These are phyloP conservation scores for Drosophila biarmipes DNA, from an alignment of 1,140 invertebrate species.

Conservation along the genomic window DNA sequence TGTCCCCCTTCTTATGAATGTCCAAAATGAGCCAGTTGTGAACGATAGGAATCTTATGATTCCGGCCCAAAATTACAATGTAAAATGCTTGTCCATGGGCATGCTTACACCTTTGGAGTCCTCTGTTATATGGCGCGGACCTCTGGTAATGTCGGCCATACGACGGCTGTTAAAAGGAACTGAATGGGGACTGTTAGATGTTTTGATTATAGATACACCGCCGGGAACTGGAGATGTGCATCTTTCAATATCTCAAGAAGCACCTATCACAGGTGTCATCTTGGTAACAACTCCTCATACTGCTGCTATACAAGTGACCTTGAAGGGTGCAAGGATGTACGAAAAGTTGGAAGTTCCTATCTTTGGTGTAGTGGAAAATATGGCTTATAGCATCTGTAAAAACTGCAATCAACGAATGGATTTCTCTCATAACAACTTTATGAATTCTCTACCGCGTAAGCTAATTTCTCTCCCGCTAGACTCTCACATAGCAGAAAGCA, in stretches of 20 bases:
- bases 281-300: conserved; percentile 94
- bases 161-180: conserved; percentile 93
- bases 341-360: conserved; percentile 92
- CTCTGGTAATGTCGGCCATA: conserved; percentile 97
- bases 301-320: conserved; percentile 92
- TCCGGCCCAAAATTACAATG: conserved; percentile 94
- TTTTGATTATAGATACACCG: conserved; percentile 94
- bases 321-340: conserved; percentile 92
- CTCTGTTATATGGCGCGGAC: conserved; percentile 94
- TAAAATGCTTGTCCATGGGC: conserved; percentile 98
- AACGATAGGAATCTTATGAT: conserved; percentile 92
- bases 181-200: conserved; percentile 92
- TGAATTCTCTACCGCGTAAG: conserved; percentile 80
- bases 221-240: conserved; percentile 97
- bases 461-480: conserved; percentile 92
- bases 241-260: conserved; percentile 93
- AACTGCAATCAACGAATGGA: conserved; percentile 88
- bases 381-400: conserved; percentile 90
- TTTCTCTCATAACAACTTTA: conserved; percentile 86
- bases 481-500: conserved; percentile 88
- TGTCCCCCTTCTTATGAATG: conserved; percentile 96
- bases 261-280: conserved; percentile 91
- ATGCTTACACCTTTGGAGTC: conserved; percentile 91
- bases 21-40: conserved; percentile 90
- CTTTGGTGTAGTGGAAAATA: conserved; percentile 94